These are phyloP conservation scores for Glossophaga mutica DNA, from an alignment of 2,797 vertebrate species.

Conservation along the genomic window DNA sequence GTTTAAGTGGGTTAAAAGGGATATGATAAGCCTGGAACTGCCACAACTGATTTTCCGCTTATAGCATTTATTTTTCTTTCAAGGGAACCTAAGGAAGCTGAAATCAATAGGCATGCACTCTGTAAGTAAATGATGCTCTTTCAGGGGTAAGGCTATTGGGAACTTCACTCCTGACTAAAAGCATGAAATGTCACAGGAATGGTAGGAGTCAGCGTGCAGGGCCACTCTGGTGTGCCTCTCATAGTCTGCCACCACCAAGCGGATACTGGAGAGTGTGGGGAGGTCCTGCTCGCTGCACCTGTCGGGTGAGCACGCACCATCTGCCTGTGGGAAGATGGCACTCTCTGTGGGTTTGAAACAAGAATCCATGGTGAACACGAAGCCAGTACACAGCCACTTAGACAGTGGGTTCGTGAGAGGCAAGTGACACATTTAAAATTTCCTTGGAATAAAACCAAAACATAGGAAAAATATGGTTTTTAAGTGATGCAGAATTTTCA, in stretches of 20 bases:
- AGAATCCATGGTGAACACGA: not conserved
- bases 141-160: not conserved
- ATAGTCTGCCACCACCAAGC: not conserved
- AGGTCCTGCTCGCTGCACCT: not conserved
- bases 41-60: not conserved
- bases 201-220: not conserved
- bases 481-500: not conserved
- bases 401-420: not conserved
- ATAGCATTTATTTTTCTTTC: not conserved
- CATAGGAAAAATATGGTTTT: not conserved
- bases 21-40: not conserved
- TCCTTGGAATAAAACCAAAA: conserved; percentile 3
- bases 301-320: not conserved
- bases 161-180: not conserved
- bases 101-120: not conserved
- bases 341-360: not conserved
- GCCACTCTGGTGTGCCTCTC: not conserved
- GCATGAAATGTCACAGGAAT: not conserved
- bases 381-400: not conserved
- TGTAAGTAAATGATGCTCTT: not conserved
- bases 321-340: not conserved
- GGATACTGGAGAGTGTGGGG: not conserved
- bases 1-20: not conserved
- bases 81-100: not conserved
- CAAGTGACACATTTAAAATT: not conserved